Evolutionary conservation across 2,888 invertebrate genomes (phyloP), one percentile per base, ranked within the genome.

Genomic region (Villa cingulata): DNA sequence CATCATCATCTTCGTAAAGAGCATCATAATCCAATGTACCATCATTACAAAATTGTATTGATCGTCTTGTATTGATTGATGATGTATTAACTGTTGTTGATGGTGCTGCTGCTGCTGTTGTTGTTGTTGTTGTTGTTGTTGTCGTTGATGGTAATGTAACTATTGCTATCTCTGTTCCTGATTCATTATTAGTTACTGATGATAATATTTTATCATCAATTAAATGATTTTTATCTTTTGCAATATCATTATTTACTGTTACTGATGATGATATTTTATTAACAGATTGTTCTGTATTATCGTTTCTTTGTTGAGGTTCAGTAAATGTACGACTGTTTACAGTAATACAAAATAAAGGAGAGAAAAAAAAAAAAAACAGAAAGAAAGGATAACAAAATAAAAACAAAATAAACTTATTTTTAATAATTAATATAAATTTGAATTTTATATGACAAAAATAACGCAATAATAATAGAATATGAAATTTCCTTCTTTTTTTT

Each of bases 1-100:
- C 89, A 54, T 83, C 82, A 57, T 86, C 86, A 62, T 90, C 89
- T 67, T 94, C 92, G 71, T 94, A 94, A 50, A 94, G 70, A 17
- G 86, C 91, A 70, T 87, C 87, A 62, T 86, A 87, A 70, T 87
- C 86, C 55, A 87, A 76, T 52, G 80, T 79, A 49, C 83, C 85
- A 60, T 83, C 82, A 40, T 76, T 74, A 71, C 69, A 57, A 72
- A 75, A 55, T 71, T 72, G 61, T 66, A 56, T 48, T 17, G 49
- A 46, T n/a, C 18, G 54, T 54, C 42, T 59, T 14, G 37, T 48
- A 32, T 42, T 32, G 18, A 39, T 32, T 42, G 43, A 43, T 32
- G 45, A 38, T 27, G 41, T 36, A 40, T 43, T 18, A 4, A 41
- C 29, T 32, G 29, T 12, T 32, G 29, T 12, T 32, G 29, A 29